phyloP scores from a whole-genome alignment of 2,888 invertebrate species.

The Atethmia centrago region DNA sequence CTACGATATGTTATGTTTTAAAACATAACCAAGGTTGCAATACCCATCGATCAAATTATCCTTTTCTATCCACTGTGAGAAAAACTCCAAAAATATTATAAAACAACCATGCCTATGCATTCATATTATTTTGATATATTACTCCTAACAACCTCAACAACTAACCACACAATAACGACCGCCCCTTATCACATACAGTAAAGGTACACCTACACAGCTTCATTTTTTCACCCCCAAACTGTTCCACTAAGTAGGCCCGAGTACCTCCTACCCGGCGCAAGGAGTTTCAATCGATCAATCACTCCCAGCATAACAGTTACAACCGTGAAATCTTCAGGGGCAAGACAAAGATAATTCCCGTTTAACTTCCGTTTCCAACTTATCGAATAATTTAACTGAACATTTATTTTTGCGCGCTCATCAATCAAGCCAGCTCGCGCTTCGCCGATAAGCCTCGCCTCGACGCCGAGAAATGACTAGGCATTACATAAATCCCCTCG shows the following conservation, averaged over 20 bases:
- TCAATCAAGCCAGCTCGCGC: conserved; percentile 90
- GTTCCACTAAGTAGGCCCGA: conserved; percentile 54
- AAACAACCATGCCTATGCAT: no score
- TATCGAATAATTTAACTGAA: conserved; percentile 91
- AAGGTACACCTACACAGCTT: conserved; percentile 45
- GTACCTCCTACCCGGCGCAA: conserved; percentile 43
- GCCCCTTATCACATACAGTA: conserved; percentile 60
- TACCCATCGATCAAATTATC: not conserved
- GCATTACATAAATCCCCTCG: conserved; percentile 91
- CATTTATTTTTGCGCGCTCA: conserved; percentile 91
- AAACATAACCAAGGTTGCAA: not conserved
- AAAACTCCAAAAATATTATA: not conserved
- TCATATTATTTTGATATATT: not conserved
- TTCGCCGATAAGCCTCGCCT: conserved; percentile 89
- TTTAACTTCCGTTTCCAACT: conserved; percentile 91
- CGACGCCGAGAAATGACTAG: conserved; percentile 91
- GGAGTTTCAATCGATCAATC: conserved; percentile 86
- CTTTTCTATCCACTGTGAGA: not conserved
- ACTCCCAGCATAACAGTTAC: conserved; percentile 87
- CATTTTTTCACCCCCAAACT: conserved; percentile 61
- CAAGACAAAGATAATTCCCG: conserved; percentile 91
- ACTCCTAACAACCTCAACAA: not conserved
- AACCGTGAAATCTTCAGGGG: conserved; percentile 89
- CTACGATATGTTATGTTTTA: not conserved
- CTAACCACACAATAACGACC: conserved; percentile 24